Percentiles rank a stretch among this genome's conserved stretches.
These are phyloP conservation scores for Cacatua alba DNA, from an alignment of 2,113 vertebrate species.

Conservation along the genomic window DNA sequence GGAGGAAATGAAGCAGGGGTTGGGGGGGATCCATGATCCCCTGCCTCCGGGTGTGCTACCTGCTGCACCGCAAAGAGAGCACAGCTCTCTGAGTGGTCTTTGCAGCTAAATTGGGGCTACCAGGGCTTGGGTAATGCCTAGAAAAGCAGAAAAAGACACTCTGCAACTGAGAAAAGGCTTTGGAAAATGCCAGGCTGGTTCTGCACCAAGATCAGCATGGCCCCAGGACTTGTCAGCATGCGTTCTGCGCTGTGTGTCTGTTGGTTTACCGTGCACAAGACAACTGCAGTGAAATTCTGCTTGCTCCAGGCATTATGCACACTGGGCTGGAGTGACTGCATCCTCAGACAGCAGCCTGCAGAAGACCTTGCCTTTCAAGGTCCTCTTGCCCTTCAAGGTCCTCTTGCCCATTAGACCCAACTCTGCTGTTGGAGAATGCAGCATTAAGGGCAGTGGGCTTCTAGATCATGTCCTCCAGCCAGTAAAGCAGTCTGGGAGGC, in stretches of 20 bases:
- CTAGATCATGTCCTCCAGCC: not conserved
- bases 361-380: not conserved
- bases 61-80: not conserved
- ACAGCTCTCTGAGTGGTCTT: not conserved
- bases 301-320: not conserved
- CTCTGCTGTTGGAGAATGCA: not conserved
- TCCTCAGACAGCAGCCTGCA: not conserved
- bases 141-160: not conserved
- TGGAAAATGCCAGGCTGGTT: not conserved
- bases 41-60: not conserved
- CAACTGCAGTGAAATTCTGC: not conserved
- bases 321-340: not conserved
- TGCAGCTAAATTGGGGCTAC: not conserved
- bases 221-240: not conserved
- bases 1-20: not conserved
- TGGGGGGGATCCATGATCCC: not conserved
- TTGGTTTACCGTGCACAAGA: not conserved
- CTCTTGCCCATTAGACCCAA: not conserved
- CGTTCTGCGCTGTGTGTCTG: not conserved
- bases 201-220: fast-evolving
- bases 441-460: no score
- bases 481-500: not conserved
- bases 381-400: not conserved
- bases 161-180: not conserved
- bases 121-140: not conserved